These are phyloP conservation scores for Lutjanus argentimaculatus DNA, from an alignment of 2,797 vertebrate genomes.

Conservation along the genomic window DNA sequence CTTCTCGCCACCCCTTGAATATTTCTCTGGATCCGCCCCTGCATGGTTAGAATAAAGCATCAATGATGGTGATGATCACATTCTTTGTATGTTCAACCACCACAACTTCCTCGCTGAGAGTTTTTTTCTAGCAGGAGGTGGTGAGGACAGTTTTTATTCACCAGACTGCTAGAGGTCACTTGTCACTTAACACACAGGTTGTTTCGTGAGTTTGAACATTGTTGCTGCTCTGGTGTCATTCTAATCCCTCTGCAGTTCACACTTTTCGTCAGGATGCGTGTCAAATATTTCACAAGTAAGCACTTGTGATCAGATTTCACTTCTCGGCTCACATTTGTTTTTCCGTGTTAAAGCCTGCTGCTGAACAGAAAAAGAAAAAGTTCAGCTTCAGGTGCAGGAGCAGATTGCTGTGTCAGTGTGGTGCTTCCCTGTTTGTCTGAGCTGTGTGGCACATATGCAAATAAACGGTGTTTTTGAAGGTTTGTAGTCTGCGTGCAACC, in stretches of 20 bases:
- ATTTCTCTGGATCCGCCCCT: too few relatives aligned
- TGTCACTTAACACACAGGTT: background rate
- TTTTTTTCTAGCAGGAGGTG: too few relatives aligned
- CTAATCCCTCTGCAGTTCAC: constrained; percentile 22
- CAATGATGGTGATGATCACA: too few relatives aligned
- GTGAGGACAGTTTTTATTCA: background rate
- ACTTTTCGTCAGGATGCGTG: constrained; percentile 29
- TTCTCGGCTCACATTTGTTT: constrained; percentile 40
- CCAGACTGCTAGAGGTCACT: background rate
- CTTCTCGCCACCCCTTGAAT: too few relatives aligned
- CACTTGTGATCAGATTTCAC: constrained; percentile 65
- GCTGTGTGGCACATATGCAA: constrained; percentile 37
- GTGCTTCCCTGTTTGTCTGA: background rate
- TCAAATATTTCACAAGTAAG: constrained; percentile 63
- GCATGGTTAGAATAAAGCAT: too few relatives aligned
- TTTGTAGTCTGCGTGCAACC: constrained; percentile 28
- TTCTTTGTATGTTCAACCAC: background rate
- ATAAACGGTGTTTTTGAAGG: constrained; percentile 21
- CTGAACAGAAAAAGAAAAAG: constrained; percentile 25
- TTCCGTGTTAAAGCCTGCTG: constrained; percentile 29
- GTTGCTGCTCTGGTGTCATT: constrained; percentile 14
- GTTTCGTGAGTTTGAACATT: background rate
- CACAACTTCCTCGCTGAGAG: too few relatives aligned
- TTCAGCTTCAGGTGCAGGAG: constrained; percentile 33
- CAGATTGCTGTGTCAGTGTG: constrained; percentile 24